Evolutionary conservation across 2,888 invertebrate species (phyloP).

Genomic region (Xylocampa areola): DNA sequence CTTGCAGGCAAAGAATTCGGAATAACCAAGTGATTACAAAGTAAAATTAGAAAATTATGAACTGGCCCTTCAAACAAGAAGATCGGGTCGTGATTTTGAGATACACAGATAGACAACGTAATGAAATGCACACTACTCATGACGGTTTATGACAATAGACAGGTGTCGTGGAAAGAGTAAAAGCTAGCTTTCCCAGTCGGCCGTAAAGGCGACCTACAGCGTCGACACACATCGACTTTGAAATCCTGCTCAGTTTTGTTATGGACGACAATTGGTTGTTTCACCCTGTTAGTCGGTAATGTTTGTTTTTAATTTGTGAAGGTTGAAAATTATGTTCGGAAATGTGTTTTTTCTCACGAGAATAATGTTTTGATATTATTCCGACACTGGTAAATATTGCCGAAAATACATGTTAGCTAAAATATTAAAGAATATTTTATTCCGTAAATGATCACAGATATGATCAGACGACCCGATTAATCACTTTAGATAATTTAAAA

Average conservation of each 20-base stretch:
- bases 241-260: slow-evolving; percentile 79
- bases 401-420: no score
- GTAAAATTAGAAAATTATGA: slow-evolving; percentile 34
- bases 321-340: neutral
- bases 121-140: slow-evolving; percentile 49
- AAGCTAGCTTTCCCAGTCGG: slow-evolving; percentile 82
- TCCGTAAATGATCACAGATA: no score
- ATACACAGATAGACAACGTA: slow-evolving; percentile 22
- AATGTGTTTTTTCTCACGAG: slow-evolving; percentile 10
- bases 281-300: slow-evolving; percentile 39
- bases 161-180: slow-evolving; percentile 75
- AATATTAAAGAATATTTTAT: no score
- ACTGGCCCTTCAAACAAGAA: slow-evolving; percentile 22
- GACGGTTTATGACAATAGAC: slow-evolving; percentile 66
- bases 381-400: no score
- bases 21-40: slow-evolving; percentile 13
- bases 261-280: slow-evolving; percentile 56
- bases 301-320: slow-evolving; percentile 9
- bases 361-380: no score
- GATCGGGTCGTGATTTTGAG: slow-evolving; percentile 20
- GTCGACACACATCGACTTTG: slow-evolving; percentile 81
- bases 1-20: neutral
- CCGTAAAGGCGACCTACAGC: slow-evolving; percentile 82
- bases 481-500: no score
- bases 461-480: no score